These are phyloP conservation scores for Sebastes goodei DNA, from an alignment of 2,797 vertebrate species.

Conservation along the genomic window DNA sequence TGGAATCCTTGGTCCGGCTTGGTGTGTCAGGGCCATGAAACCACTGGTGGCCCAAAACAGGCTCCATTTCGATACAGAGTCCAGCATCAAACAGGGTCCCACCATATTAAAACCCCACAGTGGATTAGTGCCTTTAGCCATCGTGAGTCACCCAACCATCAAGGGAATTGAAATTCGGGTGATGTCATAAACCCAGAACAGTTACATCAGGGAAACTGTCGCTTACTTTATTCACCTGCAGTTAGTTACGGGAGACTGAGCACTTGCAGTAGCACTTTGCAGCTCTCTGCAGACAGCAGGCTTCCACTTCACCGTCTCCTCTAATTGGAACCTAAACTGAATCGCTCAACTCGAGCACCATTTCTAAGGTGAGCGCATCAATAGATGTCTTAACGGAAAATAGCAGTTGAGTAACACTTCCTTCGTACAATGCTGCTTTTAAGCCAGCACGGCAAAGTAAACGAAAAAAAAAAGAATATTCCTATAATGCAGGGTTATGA, in stretches of 20 bases:
- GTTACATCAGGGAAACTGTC: slow-evolving; percentile 37
- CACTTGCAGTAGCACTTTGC: slow-evolving; percentile 58
- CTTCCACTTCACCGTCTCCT: slow-evolving; percentile 60
- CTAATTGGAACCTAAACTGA: slow-evolving; percentile 68
- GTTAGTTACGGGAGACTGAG: slow-evolving; percentile 59
- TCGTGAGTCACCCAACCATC: slow-evolving; percentile 38
- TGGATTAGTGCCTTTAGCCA: slow-evolving; percentile 43
- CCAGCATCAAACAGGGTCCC: slow-evolving; percentile 21
- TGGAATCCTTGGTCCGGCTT: background rate
- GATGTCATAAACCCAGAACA: slow-evolving; percentile 23
- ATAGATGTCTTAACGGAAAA: slow-evolving; percentile 62
- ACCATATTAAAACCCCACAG: slow-evolving; percentile 17
- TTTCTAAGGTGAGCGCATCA: slow-evolving; percentile 48
- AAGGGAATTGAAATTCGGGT: slow-evolving; percentile 52
- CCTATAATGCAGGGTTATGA: background rate
- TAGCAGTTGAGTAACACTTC: slow-evolving; percentile 37
- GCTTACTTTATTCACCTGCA: slow-evolving; percentile 60
- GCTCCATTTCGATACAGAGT: slow-evolving; percentile 2
- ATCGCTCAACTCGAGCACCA: slow-evolving; percentile 45
- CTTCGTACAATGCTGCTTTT: slow-evolving; percentile 28
- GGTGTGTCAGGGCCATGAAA: background rate
- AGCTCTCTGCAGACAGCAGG: slow-evolving; percentile 47
- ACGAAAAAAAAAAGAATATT: background rate
- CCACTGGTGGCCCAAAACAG: background rate
- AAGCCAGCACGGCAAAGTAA: slow-evolving; percentile 3